A percentile compares a stretch with the other conserved stretches of the same genome.
Conservation (phyloP, 2,888 invertebrate genomes). For the Agrochola lychnidis region DNA sequence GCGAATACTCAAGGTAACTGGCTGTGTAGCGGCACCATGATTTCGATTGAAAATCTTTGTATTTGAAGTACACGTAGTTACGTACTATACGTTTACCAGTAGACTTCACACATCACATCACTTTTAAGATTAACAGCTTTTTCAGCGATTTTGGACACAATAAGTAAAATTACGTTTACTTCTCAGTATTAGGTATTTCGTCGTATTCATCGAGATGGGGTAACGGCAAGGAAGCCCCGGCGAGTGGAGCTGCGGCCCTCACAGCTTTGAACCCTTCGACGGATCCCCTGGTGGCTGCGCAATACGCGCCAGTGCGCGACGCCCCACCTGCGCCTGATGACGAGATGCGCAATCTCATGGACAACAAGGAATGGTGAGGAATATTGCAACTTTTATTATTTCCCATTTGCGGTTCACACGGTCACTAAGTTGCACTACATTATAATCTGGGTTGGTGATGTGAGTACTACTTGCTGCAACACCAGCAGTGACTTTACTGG, state of each 20-base stretch:
- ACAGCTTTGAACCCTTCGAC: slow-evolving; percentile 94
- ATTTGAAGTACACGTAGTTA: not conserved
- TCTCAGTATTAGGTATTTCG: slow-evolving; percentile 79
- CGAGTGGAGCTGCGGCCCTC: slow-evolving; percentile 89
- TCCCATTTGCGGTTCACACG: not conserved
- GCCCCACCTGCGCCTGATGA: slow-evolving; percentile 92
- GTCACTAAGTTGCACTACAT: not conserved
- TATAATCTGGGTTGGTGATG: not conserved
- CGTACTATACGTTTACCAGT: not conserved
- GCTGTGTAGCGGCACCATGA: slow-evolving; percentile 10
- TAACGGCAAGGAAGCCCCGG: slow-evolving; percentile 89
- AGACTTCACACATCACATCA: not conserved
- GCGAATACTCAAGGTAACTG: slow-evolving; percentile 43
- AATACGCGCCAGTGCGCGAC: slow-evolving; percentile 94
- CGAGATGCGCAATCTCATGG: slow-evolving; percentile 94
- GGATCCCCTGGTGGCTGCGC: slow-evolving; percentile 93
- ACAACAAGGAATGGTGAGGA: slow-evolving; percentile 93
- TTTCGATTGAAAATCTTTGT: slow-evolving; percentile 11
- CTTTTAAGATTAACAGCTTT: not conserved
- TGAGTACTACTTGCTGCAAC: not conserved
- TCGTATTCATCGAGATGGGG: slow-evolving; percentile 86
- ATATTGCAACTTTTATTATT: not conserved
- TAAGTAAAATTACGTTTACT: not conserved
- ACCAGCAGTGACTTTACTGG: not conserved
- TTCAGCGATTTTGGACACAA: not conserved